These are phyloP conservation scores for Cyprichromis sp. DNA, from an alignment of 2,113 vertebrate species.

Conservation along the genomic window DNA sequence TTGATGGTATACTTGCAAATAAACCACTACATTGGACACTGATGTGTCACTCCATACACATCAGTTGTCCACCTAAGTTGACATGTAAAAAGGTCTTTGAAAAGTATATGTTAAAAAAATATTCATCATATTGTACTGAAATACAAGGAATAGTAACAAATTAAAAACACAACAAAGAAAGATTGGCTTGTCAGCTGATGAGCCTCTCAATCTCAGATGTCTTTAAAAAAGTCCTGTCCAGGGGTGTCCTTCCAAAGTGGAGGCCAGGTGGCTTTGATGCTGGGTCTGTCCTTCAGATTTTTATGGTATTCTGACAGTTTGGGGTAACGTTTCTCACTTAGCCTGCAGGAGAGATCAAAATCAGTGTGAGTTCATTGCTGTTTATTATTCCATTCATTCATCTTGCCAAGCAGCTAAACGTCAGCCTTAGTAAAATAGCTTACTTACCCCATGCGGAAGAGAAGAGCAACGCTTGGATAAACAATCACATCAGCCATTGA, in stretches of 20 bases:
- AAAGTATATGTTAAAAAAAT: not conserved
- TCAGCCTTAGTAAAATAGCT: not conserved
- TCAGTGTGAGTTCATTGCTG: not conserved
- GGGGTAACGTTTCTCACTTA: conserved; percentile 50
- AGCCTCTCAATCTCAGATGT: not conserved
- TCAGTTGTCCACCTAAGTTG: not conserved
- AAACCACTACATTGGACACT: not conserved
- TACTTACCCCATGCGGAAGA: conserved; percentile 46
- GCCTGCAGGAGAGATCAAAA: conserved; percentile 19
- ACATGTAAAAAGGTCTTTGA: not conserved
- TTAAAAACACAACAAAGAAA: not conserved
- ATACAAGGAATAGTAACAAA: not conserved
- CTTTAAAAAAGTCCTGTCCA: not conserved
- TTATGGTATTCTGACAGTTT: conserved; percentile 59
- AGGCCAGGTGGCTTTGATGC: conserved; percentile 46
- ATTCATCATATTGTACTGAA: not conserved
- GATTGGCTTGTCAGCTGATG: not conserved
- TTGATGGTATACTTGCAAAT: not conserved
- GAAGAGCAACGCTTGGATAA: not conserved
- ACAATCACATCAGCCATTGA: not conserved
- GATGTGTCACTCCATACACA: not conserved
- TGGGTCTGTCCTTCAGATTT: conserved; percentile 56
- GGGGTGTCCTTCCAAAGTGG: not conserved
- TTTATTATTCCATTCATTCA: not conserved
- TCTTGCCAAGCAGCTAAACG: not conserved